Evolutionary conservation across 2,113 vertebrate genomes (phyloP).

Genomic region (Actinemys pallida): DNA sequence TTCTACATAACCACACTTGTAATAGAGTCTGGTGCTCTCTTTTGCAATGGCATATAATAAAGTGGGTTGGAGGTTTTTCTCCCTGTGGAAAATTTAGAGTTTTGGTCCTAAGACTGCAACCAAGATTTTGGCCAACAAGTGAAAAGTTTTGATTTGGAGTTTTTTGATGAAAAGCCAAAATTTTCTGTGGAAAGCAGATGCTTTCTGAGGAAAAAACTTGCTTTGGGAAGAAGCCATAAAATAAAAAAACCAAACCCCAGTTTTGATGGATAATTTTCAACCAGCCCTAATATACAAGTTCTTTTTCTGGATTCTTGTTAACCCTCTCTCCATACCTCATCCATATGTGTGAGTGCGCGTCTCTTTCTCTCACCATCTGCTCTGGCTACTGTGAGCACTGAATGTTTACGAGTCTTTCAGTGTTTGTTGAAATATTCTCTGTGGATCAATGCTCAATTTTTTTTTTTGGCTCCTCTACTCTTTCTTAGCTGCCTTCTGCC

Average conservation of each 20-base stretch:
- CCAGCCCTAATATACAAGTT: not conserved
- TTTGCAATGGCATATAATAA: not conserved
- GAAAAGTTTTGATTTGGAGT: not conserved
- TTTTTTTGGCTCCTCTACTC: slow-evolving; percentile 47
- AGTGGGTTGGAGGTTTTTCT: not conserved
- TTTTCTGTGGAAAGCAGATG: not conserved
- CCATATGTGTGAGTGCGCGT: rapidly evolving
- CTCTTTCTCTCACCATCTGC: not conserved
- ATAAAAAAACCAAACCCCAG: not conserved
- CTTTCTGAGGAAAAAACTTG: rapidly evolving
- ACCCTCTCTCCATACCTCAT: not conserved
- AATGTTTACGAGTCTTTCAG: slow-evolving; percentile 12
- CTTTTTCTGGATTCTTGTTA: not conserved
- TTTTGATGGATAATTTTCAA: not conserved
- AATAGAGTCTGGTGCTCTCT: no score
- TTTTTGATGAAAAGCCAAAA: not conserved
- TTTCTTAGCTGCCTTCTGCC: slow-evolving; percentile 62
- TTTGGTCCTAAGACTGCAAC: not conserved
- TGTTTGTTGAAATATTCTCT: slow-evolving; percentile 26
- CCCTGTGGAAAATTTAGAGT: not conserved
- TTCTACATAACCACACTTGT: no score
- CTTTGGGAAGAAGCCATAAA: not conserved
- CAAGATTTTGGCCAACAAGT: not conserved
- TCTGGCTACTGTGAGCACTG: not conserved
- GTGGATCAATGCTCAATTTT: slow-evolving; percentile 56